Evolutionary conservation across 2,888 invertebrate genomes (phyloP).

Genomic region (Odontothrips loti): DNA sequence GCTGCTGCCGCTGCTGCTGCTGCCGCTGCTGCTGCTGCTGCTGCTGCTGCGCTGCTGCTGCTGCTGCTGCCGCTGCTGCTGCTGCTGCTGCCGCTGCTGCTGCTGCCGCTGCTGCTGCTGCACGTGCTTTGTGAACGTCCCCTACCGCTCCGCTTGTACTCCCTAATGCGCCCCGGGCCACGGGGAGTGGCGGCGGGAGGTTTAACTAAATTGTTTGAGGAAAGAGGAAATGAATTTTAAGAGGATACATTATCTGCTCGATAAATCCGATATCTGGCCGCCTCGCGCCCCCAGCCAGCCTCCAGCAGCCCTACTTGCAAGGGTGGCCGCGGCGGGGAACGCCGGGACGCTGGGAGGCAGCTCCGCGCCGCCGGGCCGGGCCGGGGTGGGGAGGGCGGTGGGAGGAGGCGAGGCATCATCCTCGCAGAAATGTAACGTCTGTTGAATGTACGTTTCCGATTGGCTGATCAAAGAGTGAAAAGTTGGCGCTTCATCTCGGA

Average conservation of each 20-base stretch:
- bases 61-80: too few species aligned
- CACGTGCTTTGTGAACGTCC: too few species aligned
- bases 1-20: too few species aligned
- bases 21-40: too few species aligned
- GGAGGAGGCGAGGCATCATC: background rate
- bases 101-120: too few species aligned
- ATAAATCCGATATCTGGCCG: slow-evolving; percentile 19
- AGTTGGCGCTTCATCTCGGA: slow-evolving; percentile 5
- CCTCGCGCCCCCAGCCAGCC: background rate
- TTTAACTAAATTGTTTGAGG: slow-evolving; percentile 25
- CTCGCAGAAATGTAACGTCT: background rate
- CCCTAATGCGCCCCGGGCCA: background rate
- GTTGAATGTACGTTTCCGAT: slow-evolving; percentile 9
- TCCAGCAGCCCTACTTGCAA: background rate
- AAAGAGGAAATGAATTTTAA: slow-evolving; percentile 13
- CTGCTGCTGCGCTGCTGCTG: too few species aligned
- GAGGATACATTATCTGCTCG: slow-evolving; percentile 24
- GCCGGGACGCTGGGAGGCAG: too few species aligned
- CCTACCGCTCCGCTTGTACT: background rate
- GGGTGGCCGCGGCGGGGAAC: too few species aligned
- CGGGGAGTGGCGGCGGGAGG: background rate
- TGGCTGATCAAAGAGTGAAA: background rate
- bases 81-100: too few species aligned
- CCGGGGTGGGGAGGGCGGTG: background rate
- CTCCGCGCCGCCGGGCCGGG: background rate